These are phyloP conservation scores for Aplocera efformata DNA, from an alignment of 2,888 invertebrate species.

Conservation along the genomic window DNA sequence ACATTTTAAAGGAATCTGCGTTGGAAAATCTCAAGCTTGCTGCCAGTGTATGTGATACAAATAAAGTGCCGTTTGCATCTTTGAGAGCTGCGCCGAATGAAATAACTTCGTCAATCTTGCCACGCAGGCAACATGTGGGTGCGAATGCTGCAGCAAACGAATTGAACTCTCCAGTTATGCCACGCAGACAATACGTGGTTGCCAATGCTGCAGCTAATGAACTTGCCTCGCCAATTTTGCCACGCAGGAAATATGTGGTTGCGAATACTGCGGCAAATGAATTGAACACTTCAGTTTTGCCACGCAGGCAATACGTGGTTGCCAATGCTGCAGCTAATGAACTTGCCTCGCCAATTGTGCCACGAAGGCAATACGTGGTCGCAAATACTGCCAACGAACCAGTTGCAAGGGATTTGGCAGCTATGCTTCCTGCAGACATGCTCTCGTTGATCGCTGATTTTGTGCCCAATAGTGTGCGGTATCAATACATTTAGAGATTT, in stretches of 20 bases:
- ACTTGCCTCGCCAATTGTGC: no score
- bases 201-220: no score
- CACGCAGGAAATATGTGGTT: no score
- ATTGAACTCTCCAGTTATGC: no score
- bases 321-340: background rate
- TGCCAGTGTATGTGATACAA: conserved; percentile 30
- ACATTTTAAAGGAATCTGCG: conserved; percentile 41
- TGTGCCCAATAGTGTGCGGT: conserved; percentile 5
- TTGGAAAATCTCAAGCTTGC: conserved; percentile 42
- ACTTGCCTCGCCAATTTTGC: no score
- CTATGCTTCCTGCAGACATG: conserved; percentile 5
- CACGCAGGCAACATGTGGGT: no score
- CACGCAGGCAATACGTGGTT: background rate
- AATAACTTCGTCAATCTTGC: no score
- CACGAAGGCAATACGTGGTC: background rate
- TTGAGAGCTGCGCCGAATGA: no score
- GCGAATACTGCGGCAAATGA: no score
- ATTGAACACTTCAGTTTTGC: no score
- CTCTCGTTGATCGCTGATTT: conserved; percentile 2
- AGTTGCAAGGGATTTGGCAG: conserved; percentile 4
- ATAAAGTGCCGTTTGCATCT: no score
- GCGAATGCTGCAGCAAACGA: no score
- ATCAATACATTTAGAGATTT: conserved; percentile 6
- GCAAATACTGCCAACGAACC: background rate
- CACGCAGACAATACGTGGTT: background rate